These are phyloP conservation scores for Tetropium fuscum DNA, from an alignment of 2,888 invertebrate genomes.

Conservation along the genomic window DNA sequence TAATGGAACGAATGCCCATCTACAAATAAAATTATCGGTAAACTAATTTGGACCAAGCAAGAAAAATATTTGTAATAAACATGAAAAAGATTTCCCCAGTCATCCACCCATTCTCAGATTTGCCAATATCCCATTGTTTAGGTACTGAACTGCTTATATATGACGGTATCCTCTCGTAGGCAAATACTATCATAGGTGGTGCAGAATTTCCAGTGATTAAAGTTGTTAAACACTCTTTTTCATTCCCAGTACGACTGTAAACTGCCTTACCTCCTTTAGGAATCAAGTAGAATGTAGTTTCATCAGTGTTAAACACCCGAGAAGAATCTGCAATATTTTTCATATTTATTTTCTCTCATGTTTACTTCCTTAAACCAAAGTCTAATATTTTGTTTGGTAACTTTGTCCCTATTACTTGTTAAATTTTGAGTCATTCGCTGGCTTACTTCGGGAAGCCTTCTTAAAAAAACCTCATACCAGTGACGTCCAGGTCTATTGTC, in stretches of 20 bases:
- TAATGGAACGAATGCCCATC: conserved; percentile 33
- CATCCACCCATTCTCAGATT: conserved; percentile 4
- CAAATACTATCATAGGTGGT: conserved; percentile 23
- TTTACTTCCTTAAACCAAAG: conserved; percentile 52
- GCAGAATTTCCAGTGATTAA: conserved; percentile 43
- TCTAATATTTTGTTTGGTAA: conserved; percentile 49
- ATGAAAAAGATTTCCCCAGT: background rate
- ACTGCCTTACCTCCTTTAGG: conserved; percentile 46
- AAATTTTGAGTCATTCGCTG: conserved; percentile 42
- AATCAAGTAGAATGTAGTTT: conserved; percentile 50
- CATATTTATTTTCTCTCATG: conserved; percentile 30
- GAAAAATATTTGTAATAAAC: conserved; percentile 31
- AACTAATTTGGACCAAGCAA: conserved; percentile 20
- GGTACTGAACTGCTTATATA: conserved; percentile 18
- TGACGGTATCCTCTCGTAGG: conserved; percentile 21
- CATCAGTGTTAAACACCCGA: conserved; percentile 51
- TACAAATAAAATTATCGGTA: conserved; percentile 33
- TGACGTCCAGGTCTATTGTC: background rate
- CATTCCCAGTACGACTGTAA: conserved; percentile 41
- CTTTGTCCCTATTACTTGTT: conserved; percentile 48
- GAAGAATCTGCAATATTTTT: conserved; percentile 42
- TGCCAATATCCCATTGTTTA: conserved; percentile 25
- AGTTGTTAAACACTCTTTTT: conserved; percentile 40
- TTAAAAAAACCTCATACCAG: conserved; percentile 2
- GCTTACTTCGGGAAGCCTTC: background rate